Conservation (phyloP, 2,797 vertebrate species). For the Muscicapa comitata region DNA sequence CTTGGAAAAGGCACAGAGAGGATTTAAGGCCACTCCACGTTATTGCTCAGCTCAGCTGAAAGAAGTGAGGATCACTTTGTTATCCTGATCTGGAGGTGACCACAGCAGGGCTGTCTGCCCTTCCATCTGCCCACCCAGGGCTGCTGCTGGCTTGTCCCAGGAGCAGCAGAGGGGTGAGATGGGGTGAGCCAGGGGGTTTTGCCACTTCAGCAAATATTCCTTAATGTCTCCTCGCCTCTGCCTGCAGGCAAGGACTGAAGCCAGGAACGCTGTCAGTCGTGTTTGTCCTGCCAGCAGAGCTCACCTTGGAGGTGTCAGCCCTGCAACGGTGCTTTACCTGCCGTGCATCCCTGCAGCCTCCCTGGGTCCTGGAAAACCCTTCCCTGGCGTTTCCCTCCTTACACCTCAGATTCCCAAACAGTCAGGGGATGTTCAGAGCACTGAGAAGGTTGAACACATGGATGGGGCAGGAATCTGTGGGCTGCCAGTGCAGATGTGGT, state of each 20-base stretch:
- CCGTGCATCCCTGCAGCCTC: neutral
- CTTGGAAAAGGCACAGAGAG: neutral
- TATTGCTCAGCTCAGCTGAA: neutral
- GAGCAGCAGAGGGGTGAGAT: neutral
- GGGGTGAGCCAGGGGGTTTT: neutral
- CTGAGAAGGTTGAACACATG: rapidly evolving
- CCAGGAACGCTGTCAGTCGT: neutral
- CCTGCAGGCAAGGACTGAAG: constrained; percentile 19
- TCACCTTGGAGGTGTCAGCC: constrained; percentile 15
- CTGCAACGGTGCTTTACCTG: neutral
- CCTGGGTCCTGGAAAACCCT: neutral
- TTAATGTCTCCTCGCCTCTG: neutral
- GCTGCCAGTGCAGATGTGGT: neutral
- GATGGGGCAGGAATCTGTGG: neutral
- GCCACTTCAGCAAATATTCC: neutral
- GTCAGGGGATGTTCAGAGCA: neutral
- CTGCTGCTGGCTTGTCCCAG: neutral
- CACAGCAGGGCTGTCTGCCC: neutral
- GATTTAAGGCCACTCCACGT: neutral
- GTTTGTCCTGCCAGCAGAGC: constrained; percentile 16
- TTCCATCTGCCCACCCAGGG: neutral
- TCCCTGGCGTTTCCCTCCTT: neutral
- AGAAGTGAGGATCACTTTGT: neutral
- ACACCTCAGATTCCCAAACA: neutral
- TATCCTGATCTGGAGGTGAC: neutral